These are phyloP conservation scores for Anguilla anguilla DNA, from an alignment of 2,797 vertebrate species.

Conservation along the genomic window DNA sequence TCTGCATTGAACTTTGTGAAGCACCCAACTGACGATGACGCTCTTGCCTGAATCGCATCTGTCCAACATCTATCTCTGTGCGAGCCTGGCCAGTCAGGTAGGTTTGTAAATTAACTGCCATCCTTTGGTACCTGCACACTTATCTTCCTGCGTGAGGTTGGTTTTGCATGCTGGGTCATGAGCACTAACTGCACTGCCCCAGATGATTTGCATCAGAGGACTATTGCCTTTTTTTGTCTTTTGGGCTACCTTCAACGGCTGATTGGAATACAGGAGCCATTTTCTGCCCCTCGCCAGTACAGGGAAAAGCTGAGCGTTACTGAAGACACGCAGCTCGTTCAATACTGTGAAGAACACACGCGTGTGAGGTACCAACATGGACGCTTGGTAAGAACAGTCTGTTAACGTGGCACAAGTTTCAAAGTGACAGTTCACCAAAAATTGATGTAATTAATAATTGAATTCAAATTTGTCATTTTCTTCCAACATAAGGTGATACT, in stretches of 20 bases:
- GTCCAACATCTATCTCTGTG: not conserved
- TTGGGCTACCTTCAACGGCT: not conserved
- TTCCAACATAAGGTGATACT: too few species aligned
- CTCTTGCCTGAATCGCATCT: not conserved
- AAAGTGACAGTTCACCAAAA: too few species aligned
- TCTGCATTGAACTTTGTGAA: not conserved
- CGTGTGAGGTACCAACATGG: not conserved
- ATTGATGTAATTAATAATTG: too few species aligned
- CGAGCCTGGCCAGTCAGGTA: not conserved
- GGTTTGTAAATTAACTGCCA: not conserved
- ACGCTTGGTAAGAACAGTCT: too few species aligned
- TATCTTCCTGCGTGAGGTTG: not conserved
- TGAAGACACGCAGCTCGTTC: not conserved
- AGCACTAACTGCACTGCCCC: not conserved
- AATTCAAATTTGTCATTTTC: too few species aligned
- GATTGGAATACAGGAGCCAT: not conserved
- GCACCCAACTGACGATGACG: not conserved
- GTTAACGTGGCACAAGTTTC: too few species aligned
- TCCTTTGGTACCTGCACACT: not conserved
- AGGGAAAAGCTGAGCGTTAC: too few species aligned
- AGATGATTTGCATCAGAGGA: not conserved
- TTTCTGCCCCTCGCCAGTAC: not conserved
- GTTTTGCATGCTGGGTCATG: not conserved
- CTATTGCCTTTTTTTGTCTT: not conserved
- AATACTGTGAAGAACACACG: not conserved